phyloP scores from a whole-genome alignment of 2,113 vertebrate species.

The cattle (Bos taurus) region DNA sequence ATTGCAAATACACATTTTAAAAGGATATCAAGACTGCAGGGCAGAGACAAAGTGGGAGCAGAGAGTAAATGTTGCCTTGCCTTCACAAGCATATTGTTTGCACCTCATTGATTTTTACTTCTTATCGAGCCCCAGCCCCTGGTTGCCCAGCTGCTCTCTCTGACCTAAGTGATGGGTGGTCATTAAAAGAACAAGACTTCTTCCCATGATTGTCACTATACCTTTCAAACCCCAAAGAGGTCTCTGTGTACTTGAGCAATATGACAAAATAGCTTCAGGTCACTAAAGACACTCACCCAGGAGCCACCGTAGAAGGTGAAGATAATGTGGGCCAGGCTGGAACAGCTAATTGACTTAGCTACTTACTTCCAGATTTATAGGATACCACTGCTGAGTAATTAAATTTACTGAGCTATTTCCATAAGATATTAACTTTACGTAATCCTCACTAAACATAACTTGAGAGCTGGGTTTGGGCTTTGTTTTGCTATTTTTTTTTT shows the following conservation, averaged over 20 bases:
- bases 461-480: conserved; percentile 49
- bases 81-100: neutral
- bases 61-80: neutral
- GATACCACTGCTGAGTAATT: conserved; percentile 51
- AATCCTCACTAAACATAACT: conserved; percentile 61
- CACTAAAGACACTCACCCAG: conserved; percentile 23
- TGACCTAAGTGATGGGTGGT: neutral
- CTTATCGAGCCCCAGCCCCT: neutral
- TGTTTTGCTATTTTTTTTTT: conserved; percentile 49
- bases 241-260: neutral
- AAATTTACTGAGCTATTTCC: conserved; percentile 67
- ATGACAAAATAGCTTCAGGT: conserved; percentile 8
- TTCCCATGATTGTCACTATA: neutral
- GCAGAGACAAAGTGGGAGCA: neutral
- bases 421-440: conserved; percentile 71
- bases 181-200: neutral
- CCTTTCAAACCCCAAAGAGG: neutral
- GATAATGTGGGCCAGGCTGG: neutral
- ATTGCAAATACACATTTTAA: neutral
- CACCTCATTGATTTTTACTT: conserved; percentile 34
- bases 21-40: neutral
- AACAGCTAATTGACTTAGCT: conserved; percentile 54
- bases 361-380: conserved; percentile 62
- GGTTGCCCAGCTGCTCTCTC: neutral
- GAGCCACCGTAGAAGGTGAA: neutral